Percentiles rank a stretch among this genome's conserved stretches.
Evolutionary conservation across 2,888 invertebrate genomes (phyloP).

Genomic region (Dryadula phaetusa): DNA sequence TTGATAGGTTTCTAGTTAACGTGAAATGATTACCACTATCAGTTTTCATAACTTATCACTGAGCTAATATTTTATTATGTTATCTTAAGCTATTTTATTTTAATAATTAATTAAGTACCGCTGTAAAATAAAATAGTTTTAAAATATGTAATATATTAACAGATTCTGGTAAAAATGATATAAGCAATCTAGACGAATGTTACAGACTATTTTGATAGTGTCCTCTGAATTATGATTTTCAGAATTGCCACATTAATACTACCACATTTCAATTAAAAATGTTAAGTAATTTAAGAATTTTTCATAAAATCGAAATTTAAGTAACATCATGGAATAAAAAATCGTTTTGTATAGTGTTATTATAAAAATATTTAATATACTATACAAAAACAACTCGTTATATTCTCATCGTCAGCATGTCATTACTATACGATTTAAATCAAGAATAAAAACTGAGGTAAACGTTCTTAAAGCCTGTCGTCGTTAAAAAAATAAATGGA

Average conservation of each 20-base stretch:
- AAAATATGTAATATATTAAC: no score
- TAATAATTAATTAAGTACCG: background rate
- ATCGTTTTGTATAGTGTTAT: background rate
- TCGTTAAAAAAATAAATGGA: background rate
- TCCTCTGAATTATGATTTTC: no score
- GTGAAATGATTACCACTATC: slow-evolving; percentile 19
- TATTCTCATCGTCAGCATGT: background rate
- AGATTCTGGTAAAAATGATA: no score
- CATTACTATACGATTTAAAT: slow-evolving; percentile 7
- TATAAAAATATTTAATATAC: background rate
- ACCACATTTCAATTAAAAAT: no score
- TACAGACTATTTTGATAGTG: no score
- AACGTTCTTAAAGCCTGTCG: background rate
- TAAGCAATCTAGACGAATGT: no score
- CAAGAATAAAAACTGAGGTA: slow-evolving; percentile 5
- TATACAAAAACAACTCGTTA: slow-evolving; percentile 5
- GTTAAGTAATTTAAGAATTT: no score
- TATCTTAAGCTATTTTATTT: background rate
- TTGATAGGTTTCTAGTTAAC: slow-evolving; percentile 39
- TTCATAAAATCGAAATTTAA: no score
- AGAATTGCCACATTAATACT: no score
- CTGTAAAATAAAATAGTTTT: background rate
- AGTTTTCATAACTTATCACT: slow-evolving; percentile 19
- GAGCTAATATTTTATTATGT: background rate
- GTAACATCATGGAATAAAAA: background rate